Percentiles rank a stretch among this genome's conserved stretches.
These are phyloP conservation scores for Ephestia elutella DNA, from an alignment of 1,140 invertebrate genomes.

Conservation along the genomic window DNA sequence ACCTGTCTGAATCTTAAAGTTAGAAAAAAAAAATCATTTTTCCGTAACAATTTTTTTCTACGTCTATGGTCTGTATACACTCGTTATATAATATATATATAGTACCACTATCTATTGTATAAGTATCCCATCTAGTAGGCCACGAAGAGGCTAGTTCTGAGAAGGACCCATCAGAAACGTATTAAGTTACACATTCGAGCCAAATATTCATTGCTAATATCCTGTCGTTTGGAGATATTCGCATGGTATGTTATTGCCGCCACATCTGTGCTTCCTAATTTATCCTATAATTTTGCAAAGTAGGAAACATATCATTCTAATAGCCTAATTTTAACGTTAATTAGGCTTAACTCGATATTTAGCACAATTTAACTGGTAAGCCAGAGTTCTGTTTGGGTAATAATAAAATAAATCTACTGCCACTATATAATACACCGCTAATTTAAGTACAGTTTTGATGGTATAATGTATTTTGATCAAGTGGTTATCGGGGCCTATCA, in stretches of 20 bases:
- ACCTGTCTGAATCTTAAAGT: too few relatives aligned
- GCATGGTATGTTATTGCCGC: constrained; percentile 33
- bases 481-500: too few relatives aligned
- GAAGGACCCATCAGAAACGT: constrained; percentile 22
- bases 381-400: neutral
- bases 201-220: constrained; percentile 35
- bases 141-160: neutral
- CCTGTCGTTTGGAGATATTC: constrained; percentile 32
- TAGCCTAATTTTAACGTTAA: constrained; percentile 17
- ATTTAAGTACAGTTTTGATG: too few relatives aligned
- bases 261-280: constrained; percentile 39
- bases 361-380: neutral
- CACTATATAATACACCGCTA: too few relatives aligned
- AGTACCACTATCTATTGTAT: too few relatives aligned
- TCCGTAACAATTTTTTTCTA: too few relatives aligned
- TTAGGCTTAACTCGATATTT: constrained; percentile 7
- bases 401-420: too few relatives aligned
- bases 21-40: too few relatives aligned
- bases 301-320: constrained; percentile 30
- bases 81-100: too few relatives aligned
- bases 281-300: constrained; percentile 31
- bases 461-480: too few relatives aligned
- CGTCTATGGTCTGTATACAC: too few relatives aligned
- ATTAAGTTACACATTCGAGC: constrained; percentile 19
- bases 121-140: too few relatives aligned